A percentile compares a stretch with the other conserved stretches of the same genome.
Evolutionary conservation across 2,888 invertebrate genomes (phyloP).

Genomic region (Germaria angustata): DNA sequence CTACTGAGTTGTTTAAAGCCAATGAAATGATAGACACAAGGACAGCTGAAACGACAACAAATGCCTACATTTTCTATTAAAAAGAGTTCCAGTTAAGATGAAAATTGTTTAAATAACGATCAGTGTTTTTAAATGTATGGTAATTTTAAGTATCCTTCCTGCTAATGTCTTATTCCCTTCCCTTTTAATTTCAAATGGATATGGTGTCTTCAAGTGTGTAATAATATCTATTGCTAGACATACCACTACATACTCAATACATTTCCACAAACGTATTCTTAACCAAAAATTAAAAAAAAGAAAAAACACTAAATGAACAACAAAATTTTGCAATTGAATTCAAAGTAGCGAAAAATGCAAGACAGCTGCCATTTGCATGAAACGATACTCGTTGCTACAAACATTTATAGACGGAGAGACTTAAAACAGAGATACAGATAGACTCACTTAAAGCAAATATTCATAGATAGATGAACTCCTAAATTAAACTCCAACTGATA

Average conservation of each 20-base stretch:
- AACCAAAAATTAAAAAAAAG: constrained; percentile 6
- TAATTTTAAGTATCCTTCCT: no score
- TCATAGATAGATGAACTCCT: background rate
- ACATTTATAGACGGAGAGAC: constrained; percentile 9
- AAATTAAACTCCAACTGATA: background rate
- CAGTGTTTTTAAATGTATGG: no score
- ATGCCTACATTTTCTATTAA: no score
- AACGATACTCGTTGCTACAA: constrained; percentile 41
- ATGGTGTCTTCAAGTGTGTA: constrained; percentile 13
- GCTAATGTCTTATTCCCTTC: no score
- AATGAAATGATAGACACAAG: no score
- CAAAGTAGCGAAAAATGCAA: constrained; percentile 60
- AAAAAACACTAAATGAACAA: constrained; percentile 32
- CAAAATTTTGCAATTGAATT: constrained; percentile 62
- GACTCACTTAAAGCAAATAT: constrained; percentile 10
- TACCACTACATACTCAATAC: background rate
- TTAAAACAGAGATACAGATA: constrained; percentile 12
- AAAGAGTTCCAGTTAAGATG: no score
- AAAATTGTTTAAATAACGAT: no score
- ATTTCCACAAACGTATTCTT: constrained; percentile 11
- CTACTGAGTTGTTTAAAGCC: no score
- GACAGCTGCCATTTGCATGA: constrained; percentile 65
- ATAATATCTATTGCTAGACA: constrained; percentile 49
- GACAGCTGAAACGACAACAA: no score
- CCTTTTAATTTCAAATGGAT: background rate